Base-by-base conservation (phyloP, 2,113 vertebrate genomes). In the Pogona vitticeps region DNA sequence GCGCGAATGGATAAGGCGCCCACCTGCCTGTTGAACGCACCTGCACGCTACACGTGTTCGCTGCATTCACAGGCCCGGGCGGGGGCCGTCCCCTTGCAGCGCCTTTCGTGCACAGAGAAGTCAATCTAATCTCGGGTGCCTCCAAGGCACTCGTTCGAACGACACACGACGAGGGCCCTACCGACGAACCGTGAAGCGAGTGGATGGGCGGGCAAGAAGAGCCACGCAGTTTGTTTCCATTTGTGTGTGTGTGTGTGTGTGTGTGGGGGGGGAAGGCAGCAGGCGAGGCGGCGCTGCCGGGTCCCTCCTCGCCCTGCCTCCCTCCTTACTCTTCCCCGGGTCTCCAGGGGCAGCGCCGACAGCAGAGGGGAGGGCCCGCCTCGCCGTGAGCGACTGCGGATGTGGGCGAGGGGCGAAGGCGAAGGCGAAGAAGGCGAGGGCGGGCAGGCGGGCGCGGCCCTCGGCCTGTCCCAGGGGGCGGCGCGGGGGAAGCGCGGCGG, bases 381-480 rank as follows among this genome's bases (percentile, higher is more conserved):
- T 38, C n/a, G n/a, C n/a, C 5, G 59, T 28, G 58, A 15, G 28
- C 13, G 63, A 8, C 87, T 86, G 80, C 84, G 91, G 85, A 85
- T 77, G 85, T 84, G 89, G 79, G 91, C 88, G 2, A 12, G 9
- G 13, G n/a, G n/a, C n/a, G n/a, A n/a, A n/a, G n/a, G n/a, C n/a
- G n/a, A n/a, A n/a, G n/a, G n/a, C n/a, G n/a, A n/a, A n/a, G n/a
- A n/a, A n/a, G n/a, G 13, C 36, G 61, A 3, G 31, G 5, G 81
- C 8, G 84, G 86, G 86, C 85, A 92, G 87, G 89, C 86, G 82
- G 90, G 92, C 80, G 90, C 88, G 6, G 6, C 21, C 58, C 1
- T 26, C 33, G 15, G 18, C 76, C n/a, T 40, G 33, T 52, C 61
- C 80, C n/a, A 40, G 52, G 85, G 76, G 85, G 85, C 20, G 78